Evolutionary conservation across 2,113 vertebrate genomes (phyloP), one percentile per base, ranked within the genome.

Genomic region (Cynocephalus volans): DNA sequence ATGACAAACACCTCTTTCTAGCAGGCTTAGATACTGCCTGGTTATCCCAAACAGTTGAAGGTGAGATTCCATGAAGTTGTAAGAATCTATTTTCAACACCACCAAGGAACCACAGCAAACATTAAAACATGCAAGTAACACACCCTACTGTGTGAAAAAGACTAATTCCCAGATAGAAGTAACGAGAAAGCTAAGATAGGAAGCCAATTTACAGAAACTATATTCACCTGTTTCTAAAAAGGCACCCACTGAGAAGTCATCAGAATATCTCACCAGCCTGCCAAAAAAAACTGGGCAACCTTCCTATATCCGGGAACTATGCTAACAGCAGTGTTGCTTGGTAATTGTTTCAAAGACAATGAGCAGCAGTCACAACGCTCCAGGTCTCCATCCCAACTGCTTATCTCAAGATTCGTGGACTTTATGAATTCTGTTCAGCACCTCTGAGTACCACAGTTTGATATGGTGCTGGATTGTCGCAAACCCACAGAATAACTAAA

Each of bases 311-410:
- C 75, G 79, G 17, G 41, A 82, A 93, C 67, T 70, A 94, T 33
- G 56, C 62, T 85, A 94, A 89, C 83, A 93, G 79, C n/a, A 90
- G n/a, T 89, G 62, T 77, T 81, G 94, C 91, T 96, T 85, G 93
- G 89, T 89, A 96, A 97, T 97, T 97, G 84, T 97, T 98, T 98
- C 96, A 95, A 93, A 98, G 92, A 96, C 96, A 94, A 90, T 93
- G 82, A 98, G 92, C 96, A 97, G 69, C 26, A 58, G 88, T 64
- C 90, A 70, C 83, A 92, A 90, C 94, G 95, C 75, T 72, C 73
- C 82, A 80, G 79, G 62, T 93, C 79, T 83, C 95, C 85, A 96
- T 93, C 79, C 80, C 52, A 58, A 73, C n/a, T 97, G 69, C 13
- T 65, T 91, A 97, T 96, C 96, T 98, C 95, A 87, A 97, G 95